Evolutionary conservation across 1,140 invertebrate species (phyloP).

Genomic region (Trachelipus rathkii): DNA sequence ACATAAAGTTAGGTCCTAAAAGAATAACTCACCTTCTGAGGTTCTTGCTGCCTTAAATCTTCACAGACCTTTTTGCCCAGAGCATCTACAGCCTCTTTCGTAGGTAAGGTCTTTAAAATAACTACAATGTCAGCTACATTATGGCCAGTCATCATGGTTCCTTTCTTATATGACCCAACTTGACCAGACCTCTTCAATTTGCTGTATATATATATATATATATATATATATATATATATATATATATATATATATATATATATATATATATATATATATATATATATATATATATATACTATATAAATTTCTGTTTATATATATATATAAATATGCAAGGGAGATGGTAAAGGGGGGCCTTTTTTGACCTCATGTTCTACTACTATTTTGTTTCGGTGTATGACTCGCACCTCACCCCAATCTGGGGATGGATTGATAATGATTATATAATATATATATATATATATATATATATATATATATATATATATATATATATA

Average conservation of each 20-base stretch:
- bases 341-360: too few relatives aligned
- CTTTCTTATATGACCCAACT: constrained; percentile 97
- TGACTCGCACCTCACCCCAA: too few relatives aligned
- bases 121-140: constrained; percentile 96
- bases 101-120: constrained; percentile 95
- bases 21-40: constrained; percentile 52
- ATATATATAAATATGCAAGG: too few relatives aligned
- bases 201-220: constrained; percentile 56
- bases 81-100: constrained; percentile 87
- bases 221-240: background rate
- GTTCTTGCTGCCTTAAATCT: constrained; percentile 65
- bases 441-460: too few relatives aligned
- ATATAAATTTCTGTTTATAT: too few relatives aligned
- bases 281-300: background rate
- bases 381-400: too few relatives aligned
- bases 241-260: background rate
- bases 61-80: constrained; percentile 81
- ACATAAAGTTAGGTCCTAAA: background rate
- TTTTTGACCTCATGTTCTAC: too few relatives aligned
- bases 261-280: background rate
- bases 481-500: too few relatives aligned
- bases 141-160: constrained; percentile 91
- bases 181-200: constrained; percentile 93
- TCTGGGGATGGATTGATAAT: too few relatives aligned
- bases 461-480: too few relatives aligned